A percentile compares a stretch with the other conserved stretches of the same genome.
phyloP scores from a whole-genome alignment of 92 coral and sea anemone species.

The Ricordea florida region DNA sequence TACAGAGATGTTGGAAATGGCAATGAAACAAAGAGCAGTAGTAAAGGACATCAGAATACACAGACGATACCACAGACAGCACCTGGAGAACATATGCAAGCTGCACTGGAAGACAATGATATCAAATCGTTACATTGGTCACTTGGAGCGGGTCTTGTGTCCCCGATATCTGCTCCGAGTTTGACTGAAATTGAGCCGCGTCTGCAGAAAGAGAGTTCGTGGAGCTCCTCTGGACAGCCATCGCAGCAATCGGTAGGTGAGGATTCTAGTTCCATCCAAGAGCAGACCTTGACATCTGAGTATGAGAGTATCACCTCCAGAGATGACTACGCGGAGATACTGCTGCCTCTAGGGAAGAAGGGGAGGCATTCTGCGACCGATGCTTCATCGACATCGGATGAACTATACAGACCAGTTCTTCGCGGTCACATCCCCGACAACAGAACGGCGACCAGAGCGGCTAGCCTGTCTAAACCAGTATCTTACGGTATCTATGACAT shows the following conservation, averaged over 20 bases:
- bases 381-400: constrained; percentile 53
- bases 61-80: background rate
- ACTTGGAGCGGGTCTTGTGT: constrained; percentile 29
- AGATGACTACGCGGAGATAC: too few relatives aligned
- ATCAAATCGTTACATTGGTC: constrained; percentile 47
- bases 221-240: constrained; percentile 7
- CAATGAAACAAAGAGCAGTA: background rate
- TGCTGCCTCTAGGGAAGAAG: too few relatives aligned
- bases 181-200: background rate
- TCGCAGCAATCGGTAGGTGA: background rate
- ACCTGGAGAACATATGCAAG: background rate
- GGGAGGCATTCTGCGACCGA: constrained; percentile 41
- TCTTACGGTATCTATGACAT: constrained; percentile 89
- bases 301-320: too few relatives aligned
- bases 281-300: constrained; percentile 9
- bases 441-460: too few relatives aligned
- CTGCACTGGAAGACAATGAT: constrained; percentile 10
- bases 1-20: background rate
- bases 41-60: background rate
- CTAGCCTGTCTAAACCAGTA: constrained; percentile 15
- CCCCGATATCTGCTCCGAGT: constrained; percentile 11
- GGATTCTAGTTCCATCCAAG: background rate
- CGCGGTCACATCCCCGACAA: constrained; percentile 37
- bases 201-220: constrained; percentile 4
- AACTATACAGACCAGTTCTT: constrained; percentile 38